These are phyloP conservation scores for Decapterus maruadsi DNA, from an alignment of 2,797 vertebrate genomes.

Conservation along the genomic window DNA sequence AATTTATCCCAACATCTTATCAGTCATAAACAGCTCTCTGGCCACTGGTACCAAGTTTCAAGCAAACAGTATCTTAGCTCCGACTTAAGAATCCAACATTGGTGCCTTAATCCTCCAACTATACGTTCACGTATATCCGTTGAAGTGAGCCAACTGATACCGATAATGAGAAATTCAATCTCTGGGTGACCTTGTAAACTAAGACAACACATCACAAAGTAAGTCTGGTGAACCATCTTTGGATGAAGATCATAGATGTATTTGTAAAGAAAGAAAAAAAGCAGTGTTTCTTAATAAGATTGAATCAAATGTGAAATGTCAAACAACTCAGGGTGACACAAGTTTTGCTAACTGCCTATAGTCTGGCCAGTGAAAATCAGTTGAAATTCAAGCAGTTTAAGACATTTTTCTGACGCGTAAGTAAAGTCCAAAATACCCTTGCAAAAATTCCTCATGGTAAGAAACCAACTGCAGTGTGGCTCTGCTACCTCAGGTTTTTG, in stretches of 20 bases:
- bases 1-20: constrained; percentile 42
- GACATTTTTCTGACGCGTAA: neutral
- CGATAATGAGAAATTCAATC: neutral
- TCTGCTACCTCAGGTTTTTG: neutral
- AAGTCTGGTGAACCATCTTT: neutral
- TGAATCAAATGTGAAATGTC: neutral
- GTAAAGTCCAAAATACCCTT: neutral
- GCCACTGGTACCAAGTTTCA: constrained; percentile 23
- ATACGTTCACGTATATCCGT: constrained; percentile 15
- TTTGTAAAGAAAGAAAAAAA: neutral
- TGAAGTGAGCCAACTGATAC: neutral
- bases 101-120: constrained; percentile 31
- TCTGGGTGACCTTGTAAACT: neutral
- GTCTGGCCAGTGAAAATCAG: neutral
- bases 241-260: neutral
- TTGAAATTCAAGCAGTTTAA: neutral
- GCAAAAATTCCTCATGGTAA: neutral
- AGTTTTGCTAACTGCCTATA: neutral
- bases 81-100: constrained; percentile 26
- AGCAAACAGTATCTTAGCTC: constrained; percentile 22
- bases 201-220: neutral
- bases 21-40: constrained; percentile 40
- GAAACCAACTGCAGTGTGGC: neutral
- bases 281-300: neutral
- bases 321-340: neutral